These are phyloP conservation scores for Chrysaora quinquecirrha DNA, from an alignment of 30 jellyfish, hydroid and myxozoan species.

Conservation along the genomic window DNA sequence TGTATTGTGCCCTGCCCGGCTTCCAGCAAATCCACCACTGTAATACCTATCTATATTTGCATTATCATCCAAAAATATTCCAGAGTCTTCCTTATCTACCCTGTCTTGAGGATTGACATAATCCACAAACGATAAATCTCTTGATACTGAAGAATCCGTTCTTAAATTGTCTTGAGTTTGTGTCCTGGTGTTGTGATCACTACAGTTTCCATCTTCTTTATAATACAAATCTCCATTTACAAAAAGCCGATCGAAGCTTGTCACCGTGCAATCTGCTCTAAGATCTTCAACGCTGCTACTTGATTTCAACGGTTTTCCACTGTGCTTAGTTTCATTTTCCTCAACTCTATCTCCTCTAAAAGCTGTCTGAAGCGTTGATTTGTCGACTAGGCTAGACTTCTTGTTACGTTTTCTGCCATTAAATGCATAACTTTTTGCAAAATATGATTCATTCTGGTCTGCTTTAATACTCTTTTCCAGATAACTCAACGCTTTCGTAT, in stretches of 20 bases:
- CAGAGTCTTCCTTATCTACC: too few species aligned
- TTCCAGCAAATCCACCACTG: too few species aligned
- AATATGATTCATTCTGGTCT: too few species aligned
- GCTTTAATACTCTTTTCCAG: too few species aligned
- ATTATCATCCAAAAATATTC: too few species aligned
- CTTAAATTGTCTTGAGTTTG: too few species aligned
- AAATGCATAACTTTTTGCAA: background rate
- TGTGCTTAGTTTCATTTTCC: background rate
- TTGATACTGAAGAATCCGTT: background rate
- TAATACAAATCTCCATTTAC: background rate
- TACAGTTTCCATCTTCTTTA: background rate
- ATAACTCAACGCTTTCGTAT: background rate
- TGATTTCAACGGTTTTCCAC: background rate
- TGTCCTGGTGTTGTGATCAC: background rate
- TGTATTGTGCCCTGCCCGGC: too few species aligned
- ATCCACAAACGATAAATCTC: background rate
- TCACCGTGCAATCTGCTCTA: background rate
- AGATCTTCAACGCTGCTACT: background rate
- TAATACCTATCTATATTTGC: too few species aligned
- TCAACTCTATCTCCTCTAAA: background rate
- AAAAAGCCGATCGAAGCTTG: too few species aligned
- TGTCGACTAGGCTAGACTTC: background rate
- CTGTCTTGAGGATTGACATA: too few species aligned
- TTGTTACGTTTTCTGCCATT: background rate
- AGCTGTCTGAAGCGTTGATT: too few species aligned